Evolutionary conservation across 2,888 invertebrate species (phyloP).

Genomic region (Ceraclea dissimilis): DNA sequence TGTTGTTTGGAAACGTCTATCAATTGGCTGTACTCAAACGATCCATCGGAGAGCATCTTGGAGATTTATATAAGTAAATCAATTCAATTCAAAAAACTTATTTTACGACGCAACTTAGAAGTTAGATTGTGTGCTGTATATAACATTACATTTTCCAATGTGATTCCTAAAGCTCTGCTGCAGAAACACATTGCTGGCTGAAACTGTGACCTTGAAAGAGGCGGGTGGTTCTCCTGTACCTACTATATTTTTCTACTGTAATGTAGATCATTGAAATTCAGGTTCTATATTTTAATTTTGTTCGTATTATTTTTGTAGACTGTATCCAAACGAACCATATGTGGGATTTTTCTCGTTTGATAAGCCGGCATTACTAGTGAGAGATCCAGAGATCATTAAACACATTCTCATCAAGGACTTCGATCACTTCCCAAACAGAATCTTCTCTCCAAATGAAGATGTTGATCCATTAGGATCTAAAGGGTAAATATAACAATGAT

Average conservation of each 20-base stretch:
- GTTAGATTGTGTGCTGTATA: no score
- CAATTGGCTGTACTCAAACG: slow-evolving; percentile 1
- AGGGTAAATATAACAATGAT: slow-evolving; percentile 7
- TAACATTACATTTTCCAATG: no score
- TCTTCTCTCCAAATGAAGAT: slow-evolving; percentile 14
- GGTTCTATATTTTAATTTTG: no score
- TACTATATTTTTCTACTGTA: no score
- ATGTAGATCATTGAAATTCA: no score
- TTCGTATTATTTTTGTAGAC: slow-evolving; percentile 8
- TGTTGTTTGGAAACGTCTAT: slow-evolving; percentile 11
- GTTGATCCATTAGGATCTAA: slow-evolving; percentile 15
- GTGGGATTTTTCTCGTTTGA: slow-evolving; percentile 21
- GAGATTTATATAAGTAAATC: slow-evolving; percentile 9
- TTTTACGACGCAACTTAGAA: no score
- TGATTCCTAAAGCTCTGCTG: no score
- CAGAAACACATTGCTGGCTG: no score
- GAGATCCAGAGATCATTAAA: slow-evolving; percentile 21
- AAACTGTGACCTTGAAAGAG: no score
- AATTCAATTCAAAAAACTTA: not conserved
- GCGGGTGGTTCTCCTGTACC: no score
- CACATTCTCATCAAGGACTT: slow-evolving; percentile 21
- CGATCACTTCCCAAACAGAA: slow-evolving; percentile 18
- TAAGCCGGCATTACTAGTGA: slow-evolving; percentile 16
- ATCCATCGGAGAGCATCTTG: slow-evolving; percentile 15
- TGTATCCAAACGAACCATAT: slow-evolving; percentile 12